phyloP scores from a whole-genome alignment of 1,140 invertebrate species.

The Leptinotarsa defecta region DNA sequence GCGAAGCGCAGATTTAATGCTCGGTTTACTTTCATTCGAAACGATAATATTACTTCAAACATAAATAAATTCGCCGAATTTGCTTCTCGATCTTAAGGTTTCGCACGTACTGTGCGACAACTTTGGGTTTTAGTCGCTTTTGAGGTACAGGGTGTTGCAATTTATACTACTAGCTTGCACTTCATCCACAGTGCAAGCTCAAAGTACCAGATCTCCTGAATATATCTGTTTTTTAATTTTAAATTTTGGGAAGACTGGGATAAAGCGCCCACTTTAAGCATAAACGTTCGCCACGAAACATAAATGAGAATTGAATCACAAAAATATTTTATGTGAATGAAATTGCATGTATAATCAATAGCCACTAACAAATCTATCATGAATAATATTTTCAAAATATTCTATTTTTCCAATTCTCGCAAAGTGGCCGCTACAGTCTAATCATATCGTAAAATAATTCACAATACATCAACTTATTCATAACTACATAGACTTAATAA shows the following conservation, averaged over 20 bases:
- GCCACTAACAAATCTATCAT: no score
- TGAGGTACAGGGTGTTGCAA: background rate
- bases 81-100: slow-evolving; percentile 40
- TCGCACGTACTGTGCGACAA: slow-evolving; percentile 31
- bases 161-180: background rate
- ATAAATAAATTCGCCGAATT: slow-evolving; percentile 47
- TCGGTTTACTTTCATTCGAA: slow-evolving; percentile 49
- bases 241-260: no score
- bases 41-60: slow-evolving; percentile 48
- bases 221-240: no score
- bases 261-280: no score
- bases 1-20: slow-evolving; percentile 45
- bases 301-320: background rate
- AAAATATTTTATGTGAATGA: no score
- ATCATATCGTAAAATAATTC: no score
- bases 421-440: no score
- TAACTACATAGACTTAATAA: no score
- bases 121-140: background rate
- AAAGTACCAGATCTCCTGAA: background rate
- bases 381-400: no score
- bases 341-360: background rate
- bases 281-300: no score
- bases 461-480: no score
- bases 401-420: no score
- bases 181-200: background rate